Evolutionary conservation across 2,113 vertebrate species (phyloP).

Genomic region (Oryzias curvinotus): DNA sequence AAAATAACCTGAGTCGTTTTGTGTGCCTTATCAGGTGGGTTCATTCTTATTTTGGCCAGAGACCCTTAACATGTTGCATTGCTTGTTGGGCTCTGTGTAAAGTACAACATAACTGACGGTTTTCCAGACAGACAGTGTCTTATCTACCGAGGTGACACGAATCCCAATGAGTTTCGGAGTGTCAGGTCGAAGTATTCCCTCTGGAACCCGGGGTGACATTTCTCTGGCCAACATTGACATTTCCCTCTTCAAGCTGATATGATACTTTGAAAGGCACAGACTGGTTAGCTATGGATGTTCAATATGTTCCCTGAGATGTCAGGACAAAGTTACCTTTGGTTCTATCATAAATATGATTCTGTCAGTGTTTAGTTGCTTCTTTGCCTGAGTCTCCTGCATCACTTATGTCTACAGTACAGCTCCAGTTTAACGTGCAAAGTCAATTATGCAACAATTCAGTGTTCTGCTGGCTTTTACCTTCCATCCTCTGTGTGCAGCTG

Average conservation of each 20-base stretch:
- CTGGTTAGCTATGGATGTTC: conserved; percentile 51
- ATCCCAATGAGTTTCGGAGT: conserved; percentile 79
- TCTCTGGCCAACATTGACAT: background rate
- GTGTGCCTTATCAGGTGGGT: conserved; percentile 63
- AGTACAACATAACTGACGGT: conserved; percentile 82
- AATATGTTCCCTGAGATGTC: conserved; percentile 64
- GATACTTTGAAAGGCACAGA: too few species aligned
- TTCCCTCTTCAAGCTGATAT: too few species aligned
- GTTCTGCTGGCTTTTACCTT: conserved; percentile 20
- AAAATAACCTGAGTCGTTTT: background rate
- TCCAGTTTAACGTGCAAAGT: conserved; percentile 12
- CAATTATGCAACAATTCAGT: conserved; percentile 11
- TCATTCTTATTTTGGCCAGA: conserved; percentile 69
- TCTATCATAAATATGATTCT: conserved; percentile 80
- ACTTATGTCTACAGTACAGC: conserved; percentile 68
- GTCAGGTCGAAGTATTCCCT: conserved; percentile 62
- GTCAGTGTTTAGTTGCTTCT: conserved; percentile 77
- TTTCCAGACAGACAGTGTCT: conserved; percentile 78
- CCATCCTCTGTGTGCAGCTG: conserved; percentile 56
- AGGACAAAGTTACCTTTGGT: conserved; percentile 81
- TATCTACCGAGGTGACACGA: conserved; percentile 78
- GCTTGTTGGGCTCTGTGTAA: conserved; percentile 74
- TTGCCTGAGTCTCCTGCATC: conserved; percentile 77
- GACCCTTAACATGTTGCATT: conserved; percentile 76
- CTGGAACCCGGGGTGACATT: background rate